Conservation (phyloP, 2,113 vertebrate species). For the Poeciliopsis occidentalis region DNA sequence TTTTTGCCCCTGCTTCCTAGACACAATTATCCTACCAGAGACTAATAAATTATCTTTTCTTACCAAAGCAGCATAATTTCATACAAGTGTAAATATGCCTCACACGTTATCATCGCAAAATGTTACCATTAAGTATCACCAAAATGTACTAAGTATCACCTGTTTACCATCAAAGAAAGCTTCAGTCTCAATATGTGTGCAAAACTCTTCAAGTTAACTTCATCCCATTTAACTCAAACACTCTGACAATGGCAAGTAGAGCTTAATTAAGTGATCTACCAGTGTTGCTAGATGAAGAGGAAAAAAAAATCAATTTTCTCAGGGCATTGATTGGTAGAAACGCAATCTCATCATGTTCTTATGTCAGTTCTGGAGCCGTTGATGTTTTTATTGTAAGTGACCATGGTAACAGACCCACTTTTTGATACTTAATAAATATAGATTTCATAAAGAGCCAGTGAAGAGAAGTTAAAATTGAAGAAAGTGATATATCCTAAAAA, state of each 20-base stretch:
- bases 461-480: neutral
- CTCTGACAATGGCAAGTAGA: neutral
- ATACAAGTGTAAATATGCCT: neutral
- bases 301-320: neutral
- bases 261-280: neutral
- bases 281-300: too few relatives aligned
- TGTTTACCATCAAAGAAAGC: neutral
- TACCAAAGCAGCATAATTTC: neutral
- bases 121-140: neutral
- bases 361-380: neutral
- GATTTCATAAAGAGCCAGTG: neutral
- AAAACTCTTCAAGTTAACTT: neutral
- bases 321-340: neutral
- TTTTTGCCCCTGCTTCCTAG: too few relatives aligned
- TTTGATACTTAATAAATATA: neutral
- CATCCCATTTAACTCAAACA: neutral
- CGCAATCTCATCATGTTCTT: neutral
- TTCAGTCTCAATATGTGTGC: neutral
- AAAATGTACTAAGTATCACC: neutral
- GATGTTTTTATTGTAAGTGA: neutral
- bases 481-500: neutral
- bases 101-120: neutral
- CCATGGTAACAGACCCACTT: neutral
- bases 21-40: too few relatives aligned
- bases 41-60: too few relatives aligned